Conservation (phyloP, 2,797 vertebrate species). For the Notolabrus celidotus region DNA sequence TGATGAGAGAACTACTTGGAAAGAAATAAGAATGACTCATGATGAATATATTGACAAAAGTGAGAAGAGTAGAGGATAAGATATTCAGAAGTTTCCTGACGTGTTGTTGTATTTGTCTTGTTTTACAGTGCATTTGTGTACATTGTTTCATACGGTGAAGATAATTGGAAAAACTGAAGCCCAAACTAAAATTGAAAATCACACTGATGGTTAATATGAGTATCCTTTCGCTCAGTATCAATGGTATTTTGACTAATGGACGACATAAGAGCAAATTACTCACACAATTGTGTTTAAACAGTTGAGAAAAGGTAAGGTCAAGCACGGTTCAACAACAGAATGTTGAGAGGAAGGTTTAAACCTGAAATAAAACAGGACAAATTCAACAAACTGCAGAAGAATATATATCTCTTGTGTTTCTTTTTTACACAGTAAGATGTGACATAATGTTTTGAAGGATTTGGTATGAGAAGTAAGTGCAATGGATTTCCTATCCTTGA, state of each 20-base stretch:
- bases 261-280: too few species aligned
- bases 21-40: background rate
- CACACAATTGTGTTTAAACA: background rate
- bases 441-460: background rate
- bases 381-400: background rate
- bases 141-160: slow-evolving; percentile 17
- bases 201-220: background rate
- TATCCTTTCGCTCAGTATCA: background rate
- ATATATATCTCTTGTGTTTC: background rate
- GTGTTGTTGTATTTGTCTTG: slow-evolving; percentile 34
- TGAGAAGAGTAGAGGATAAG: background rate
- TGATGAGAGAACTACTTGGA: background rate
- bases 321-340: too few species aligned
- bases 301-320: too few species aligned
- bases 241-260: background rate
- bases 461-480: background rate
- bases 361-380: background rate
- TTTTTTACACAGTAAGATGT: background rate
- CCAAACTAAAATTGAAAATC: background rate
- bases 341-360: background rate
- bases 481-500: background rate
- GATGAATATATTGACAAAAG: background rate
- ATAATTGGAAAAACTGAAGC: slow-evolving; percentile 4
- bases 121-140: slow-evolving; percentile 28
- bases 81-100: background rate